phyloP scores from a whole-genome alignment of 2,797 vertebrate species.

The Lagocephalus sceleratus region DNA sequence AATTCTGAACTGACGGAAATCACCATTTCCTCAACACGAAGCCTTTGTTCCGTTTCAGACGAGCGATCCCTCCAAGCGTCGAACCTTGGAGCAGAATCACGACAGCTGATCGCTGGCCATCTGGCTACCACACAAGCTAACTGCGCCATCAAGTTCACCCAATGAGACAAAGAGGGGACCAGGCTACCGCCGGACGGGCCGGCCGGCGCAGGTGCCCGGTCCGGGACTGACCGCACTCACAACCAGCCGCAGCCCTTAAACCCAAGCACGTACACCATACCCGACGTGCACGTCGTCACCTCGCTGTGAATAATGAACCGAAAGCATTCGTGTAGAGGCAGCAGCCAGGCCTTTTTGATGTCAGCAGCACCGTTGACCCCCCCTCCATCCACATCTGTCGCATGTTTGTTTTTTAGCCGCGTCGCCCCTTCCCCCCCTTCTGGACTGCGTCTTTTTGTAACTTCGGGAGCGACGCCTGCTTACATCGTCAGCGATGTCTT shows the following conservation, averaged over 20 bases:
- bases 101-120: slow-evolving; percentile 34
- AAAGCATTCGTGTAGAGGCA: slow-evolving; percentile 1
- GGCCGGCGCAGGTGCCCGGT: not conserved
- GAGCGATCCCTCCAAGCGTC: slow-evolving; percentile 8
- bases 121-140: slow-evolving; percentile 52
- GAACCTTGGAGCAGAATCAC: slow-evolving; percentile 4
- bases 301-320: slow-evolving; percentile 21
- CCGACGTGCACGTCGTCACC: slow-evolving; percentile 4
- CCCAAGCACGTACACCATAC: not conserved
- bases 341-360: slow-evolving; percentile 42
- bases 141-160: slow-evolving; percentile 68
- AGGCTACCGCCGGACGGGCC: slow-evolving; percentile 16
- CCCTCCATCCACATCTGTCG: slow-evolving; percentile 30
- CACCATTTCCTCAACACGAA: no score
- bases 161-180: slow-evolving; percentile 61
- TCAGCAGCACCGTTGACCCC: slow-evolving; percentile 30
- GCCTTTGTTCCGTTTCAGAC: slow-evolving; percentile 2
- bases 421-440: not conserved
- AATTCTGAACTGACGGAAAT: no score
- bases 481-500: not conserved
- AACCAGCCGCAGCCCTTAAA: not conserved
- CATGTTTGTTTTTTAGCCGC: slow-evolving; percentile 16
- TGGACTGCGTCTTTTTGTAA: not conserved
- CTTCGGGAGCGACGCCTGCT: not conserved
- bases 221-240: not conserved